Evolutionary conservation across 2,113 vertebrate species (phyloP), one percentile per base, ranked within the genome.

Genomic region (Arothron firmamentum): DNA sequence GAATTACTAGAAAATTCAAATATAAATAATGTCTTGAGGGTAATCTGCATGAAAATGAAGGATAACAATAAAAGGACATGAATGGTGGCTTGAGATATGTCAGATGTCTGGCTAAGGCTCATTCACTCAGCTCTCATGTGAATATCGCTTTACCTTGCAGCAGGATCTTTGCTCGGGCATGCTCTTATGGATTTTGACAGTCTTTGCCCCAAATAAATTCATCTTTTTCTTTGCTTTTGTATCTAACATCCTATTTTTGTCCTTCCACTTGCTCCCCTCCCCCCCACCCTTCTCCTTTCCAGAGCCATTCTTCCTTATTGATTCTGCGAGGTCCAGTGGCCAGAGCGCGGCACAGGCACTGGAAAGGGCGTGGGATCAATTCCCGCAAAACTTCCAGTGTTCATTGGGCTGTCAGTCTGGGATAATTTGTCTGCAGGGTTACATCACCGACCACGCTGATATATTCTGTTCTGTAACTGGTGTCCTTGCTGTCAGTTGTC

Each of bases 21-120:
- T 72, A 55, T 62, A 53, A 59, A 75, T 73, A 79, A 83, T 72
- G 79, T 73, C 84, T 79, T 18, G 20, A 46, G 75, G 75, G 65
- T 62, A 80, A 85, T 80, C 71, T 76, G 79, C 75, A 85, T 82
- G 56, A 57, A 74, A 84, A 86, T 81, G 74, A 74, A 43, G 17
- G 71, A 74, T 83, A 82, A 81, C 66, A 86, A 83, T 72, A 79
- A 77, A 81, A 38, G 0, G 7, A 55, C 65, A 52, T 54, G 68
- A 81, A 63, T 59, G 69, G 69, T 60, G 68, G 72, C 63, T 25
- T 17, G 51, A 64, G 68, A 78, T 65, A 73, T 74, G 61, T 54
- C 71, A 68, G 68, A 69, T 61, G 58, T 65, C 63, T 66, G 61
- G 55, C 70, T 21, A 9, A 42, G 52, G 43, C 71, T 68, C 70